Evolutionary conservation across 1,140 invertebrate genomes (phyloP), one percentile per base, ranked within the genome.

Genomic region (Cydia amplana): DNA sequence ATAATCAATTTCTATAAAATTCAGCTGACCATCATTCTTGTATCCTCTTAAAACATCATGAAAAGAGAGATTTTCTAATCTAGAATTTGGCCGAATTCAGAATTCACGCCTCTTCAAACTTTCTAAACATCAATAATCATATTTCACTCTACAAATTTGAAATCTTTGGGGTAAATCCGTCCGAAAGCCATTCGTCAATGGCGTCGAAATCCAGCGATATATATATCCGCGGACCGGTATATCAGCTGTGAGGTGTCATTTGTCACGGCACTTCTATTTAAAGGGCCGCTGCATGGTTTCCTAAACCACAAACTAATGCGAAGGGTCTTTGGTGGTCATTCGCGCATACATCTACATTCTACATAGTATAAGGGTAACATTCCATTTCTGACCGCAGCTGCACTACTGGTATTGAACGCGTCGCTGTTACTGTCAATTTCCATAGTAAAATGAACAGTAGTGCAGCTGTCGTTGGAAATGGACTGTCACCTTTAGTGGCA

Each of bases 161-260:
- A 70, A 43, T 70, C 32, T 14, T 40, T 5, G 18, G 32, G 28
- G 65, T 70, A 70, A 18, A 70, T 70, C 65, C 65, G 28, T 70
- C 32, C 36, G 6, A 10, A 18, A 70, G 32, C 65, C 32, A 70
- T 70, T 9, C 74, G 76, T 79, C 75, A 77, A 82, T 79, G 80
- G 77, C 78, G 82, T 80, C 72, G 80, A 76, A 80, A 75, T 77
- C 80, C 78, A 74, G 67, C 73, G 73, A 75, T 73, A 72, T 72
- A 76, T 76, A 80, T 82, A 84, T 84, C 82, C 80, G 80, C 79
- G 78, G 78, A 79, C 77, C 81, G 74, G 74, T 82, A 84, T 81
- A 84, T 84, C 82, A 84, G 79, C 78, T 75, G 78, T 7, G 78
- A 72, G 70, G 77, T 79, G 77, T 78, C 82, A 83, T 83, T 83